Conservation (phyloP, 1,140 invertebrate genomes). For the Saccostrea glomerata region DNA sequence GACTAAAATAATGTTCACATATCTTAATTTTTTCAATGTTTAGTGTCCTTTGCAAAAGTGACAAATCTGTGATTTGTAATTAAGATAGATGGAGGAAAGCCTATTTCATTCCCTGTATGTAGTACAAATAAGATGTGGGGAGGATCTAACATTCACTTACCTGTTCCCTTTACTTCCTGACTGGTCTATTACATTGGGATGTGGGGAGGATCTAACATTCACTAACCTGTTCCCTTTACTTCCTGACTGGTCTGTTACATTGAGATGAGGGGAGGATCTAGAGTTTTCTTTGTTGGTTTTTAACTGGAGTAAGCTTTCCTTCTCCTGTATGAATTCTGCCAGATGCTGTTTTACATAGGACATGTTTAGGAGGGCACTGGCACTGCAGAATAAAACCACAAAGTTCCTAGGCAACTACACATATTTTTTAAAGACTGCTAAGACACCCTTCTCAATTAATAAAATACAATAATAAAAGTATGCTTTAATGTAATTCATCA, state of each 20-base stretch:
- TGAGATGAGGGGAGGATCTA: constrained; percentile 32
- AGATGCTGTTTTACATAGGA: constrained; percentile 71
- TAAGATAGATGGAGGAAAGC: too few species aligned
- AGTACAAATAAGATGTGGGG: too few species aligned
- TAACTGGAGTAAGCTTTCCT: constrained; percentile 71
- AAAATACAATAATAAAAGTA: too few species aligned
- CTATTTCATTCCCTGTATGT: too few species aligned
- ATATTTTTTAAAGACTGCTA: too few species aligned
- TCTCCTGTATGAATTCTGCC: constrained; percentile 72
- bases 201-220: neutral
- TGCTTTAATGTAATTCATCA: too few species aligned
- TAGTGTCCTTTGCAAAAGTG: too few species aligned
- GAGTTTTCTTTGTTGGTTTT: constrained; percentile 53
- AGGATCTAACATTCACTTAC: neutral
- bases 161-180: neutral
- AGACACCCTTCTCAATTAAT: too few species aligned
- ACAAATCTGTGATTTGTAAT: too few species aligned
- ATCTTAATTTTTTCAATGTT: too few species aligned
- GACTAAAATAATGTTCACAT: too few species aligned
- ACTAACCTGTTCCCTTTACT: neutral
- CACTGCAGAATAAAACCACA: constrained; percentile 64
- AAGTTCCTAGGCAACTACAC: neutral
- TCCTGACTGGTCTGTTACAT: neutral
- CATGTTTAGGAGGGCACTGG: constrained; percentile 72
- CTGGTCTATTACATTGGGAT: neutral